Base-by-base conservation (phyloP, 2,113 vertebrate species). In the Saimiri boliviensis region DNA sequence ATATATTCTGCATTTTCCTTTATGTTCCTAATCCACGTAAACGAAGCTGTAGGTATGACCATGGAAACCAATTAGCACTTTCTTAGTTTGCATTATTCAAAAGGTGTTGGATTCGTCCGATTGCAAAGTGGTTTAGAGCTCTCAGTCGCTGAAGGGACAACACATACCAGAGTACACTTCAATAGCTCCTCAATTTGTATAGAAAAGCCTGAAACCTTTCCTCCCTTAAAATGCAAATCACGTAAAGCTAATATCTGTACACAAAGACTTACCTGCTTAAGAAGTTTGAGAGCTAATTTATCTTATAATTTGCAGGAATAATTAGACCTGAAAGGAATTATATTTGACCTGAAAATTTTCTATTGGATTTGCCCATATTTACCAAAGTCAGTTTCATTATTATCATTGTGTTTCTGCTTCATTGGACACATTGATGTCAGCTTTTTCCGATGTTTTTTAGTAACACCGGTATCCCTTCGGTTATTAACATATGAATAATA, bases 21-120 rank as follows among this genome's bases (percentile, higher is more conserved):
- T 96, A 49, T 96, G 5, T 83, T 97, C 76, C 52, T 93, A 30
- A 95, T 52, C 14, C 0, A 37, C 83, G 93, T 97, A 95, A 83
- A 54, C 6, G 7, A 94, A 68, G 49, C 56, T n/a, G 30, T 96
- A 93, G 84, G 1, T 93, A 93, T 94, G 94, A 85, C 96, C 95
- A 91, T 92, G 88, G 97, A 97, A 98, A 91, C 87, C 83, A 98
- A 98, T 98, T 98, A 97, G 79, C 66, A 97, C 66, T 77, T 94
- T 13, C 40, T 91, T 97, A 77, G 58, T 96, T 97, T 98, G 94
- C 74, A 92, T 93, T 98, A 93, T 97, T 98, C 16, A 95, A 84
- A 71, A 95, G n/a, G 23, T 32, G 20, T 60, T 40, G 8, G 80
- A 37, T 92, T 40, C 35, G 3, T 71, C 82, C 71, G 40, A 60